Evolutionary conservation across 2,113 vertebrate genomes (phyloP).

Genomic region (Cynocephalus volans): DNA sequence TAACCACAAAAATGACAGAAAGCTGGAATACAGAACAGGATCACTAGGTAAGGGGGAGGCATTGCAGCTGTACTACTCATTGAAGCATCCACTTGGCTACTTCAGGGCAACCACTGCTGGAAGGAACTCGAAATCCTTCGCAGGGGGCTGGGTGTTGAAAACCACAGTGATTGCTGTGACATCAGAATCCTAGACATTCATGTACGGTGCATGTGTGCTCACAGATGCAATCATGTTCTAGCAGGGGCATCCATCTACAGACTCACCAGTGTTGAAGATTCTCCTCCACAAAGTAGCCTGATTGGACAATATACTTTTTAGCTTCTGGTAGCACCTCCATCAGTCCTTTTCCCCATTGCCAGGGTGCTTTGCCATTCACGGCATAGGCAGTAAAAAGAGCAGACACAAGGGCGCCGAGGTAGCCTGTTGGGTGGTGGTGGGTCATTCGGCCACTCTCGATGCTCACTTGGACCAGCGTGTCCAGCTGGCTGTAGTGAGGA

Average conservation of each 20-base stretch:
- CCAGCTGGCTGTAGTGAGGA: slow-evolving; percentile 78
- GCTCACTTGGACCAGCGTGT: slow-evolving; percentile 89
- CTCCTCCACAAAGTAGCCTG: slow-evolving; percentile 87
- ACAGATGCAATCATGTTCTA: background rate
- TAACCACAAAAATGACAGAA: background rate
- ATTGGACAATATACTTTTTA: slow-evolving; percentile 85
- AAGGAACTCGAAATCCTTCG: background rate
- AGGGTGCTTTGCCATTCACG: slow-evolving; percentile 81
- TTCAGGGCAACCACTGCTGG: background rate
- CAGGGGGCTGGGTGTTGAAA: background rate
- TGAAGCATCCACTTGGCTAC: background rate
- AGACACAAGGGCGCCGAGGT: slow-evolving; percentile 90
- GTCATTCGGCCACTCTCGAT: slow-evolving; percentile 93
- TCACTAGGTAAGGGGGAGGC: background rate
- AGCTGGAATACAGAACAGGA: background rate
- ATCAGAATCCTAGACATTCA: background rate
- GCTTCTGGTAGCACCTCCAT: slow-evolving; percentile 88
- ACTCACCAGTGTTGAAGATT: slow-evolving; percentile 91
- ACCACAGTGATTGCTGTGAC: background rate
- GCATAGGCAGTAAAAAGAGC: slow-evolving; percentile 91
- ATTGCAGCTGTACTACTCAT: background rate
- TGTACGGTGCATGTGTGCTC: fast-evolving
- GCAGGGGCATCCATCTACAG: background rate
- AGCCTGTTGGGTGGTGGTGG: slow-evolving; percentile 93
- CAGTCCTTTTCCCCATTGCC: slow-evolving; percentile 90